Base-by-base conservation (phyloP, 2,888 invertebrate species). In the Oligia strigilis region DNA sequence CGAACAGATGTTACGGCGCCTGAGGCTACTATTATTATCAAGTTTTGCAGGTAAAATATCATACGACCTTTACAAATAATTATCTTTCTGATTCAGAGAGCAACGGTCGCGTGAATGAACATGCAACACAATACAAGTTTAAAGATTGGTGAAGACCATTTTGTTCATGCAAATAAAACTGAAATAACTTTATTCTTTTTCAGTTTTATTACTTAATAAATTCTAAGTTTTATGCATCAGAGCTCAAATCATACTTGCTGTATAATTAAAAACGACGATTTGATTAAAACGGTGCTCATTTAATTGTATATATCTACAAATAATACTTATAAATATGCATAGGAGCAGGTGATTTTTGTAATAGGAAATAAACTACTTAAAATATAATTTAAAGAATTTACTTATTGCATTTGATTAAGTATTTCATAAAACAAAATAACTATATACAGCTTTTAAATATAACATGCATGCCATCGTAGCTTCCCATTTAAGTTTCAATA, bases 1-100 rank as follows among this genome's bases (percentile, higher is more conserved):
- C 86, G 88, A 95, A 94, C 96, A 96, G 96, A 94, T 96, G 96
- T 94, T 93, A 77, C 88, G 78, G 72, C 84, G 88, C 90, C 86
- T 86, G 85, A 84, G 85, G 88, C 88, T 70, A 84, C 90, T 93
- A 94, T 94, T 95, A 94, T 95, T 94, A 93, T 85, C 78, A 82
- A 84, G 82, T 87, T 85, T 88, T 74, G 78, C 95, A 95, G 95
- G 95, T 95, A 95, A 93, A 95, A 94, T 92, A 94, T 92, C 91
- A 85, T 92, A 91, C 92, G 92, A 93, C 92, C 85, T 88, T 84
- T 84, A 65, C 71, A 58, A 67, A 52, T 40, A 88, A 89, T 29
- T 29, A 29, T 87, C 83, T 85, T 87, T 88, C 84, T 84, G 73
- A 86, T 88, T 87, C 72, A 80, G 77, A 83, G 84, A 84, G 86